phyloP scores from a whole-genome alignment of 2,888 invertebrate species.

The Lasioglossum malachurum region DNA sequence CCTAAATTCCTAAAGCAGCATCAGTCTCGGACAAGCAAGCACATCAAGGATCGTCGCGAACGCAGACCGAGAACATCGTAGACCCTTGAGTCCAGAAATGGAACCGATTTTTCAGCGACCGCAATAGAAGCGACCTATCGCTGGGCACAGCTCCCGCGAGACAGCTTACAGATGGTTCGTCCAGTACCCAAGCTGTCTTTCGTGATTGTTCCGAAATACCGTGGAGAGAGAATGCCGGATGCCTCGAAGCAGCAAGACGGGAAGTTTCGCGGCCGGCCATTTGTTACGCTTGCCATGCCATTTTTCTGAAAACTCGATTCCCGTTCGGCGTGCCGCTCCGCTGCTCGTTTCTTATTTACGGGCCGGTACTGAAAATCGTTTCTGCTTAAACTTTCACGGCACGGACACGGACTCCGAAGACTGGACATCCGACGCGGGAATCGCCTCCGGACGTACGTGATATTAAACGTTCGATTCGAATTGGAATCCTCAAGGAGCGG shows the following conservation, averaged over 20 bases:
- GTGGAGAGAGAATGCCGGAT: not conserved
- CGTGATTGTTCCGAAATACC: constrained; percentile 51
- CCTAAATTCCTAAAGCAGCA: not conserved
- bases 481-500: not conserved
- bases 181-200: constrained; percentile 48
- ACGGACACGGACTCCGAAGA: not conserved
- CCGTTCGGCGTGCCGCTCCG: not conserved
- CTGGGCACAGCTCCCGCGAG: constrained; percentile 26
- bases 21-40: not conserved
- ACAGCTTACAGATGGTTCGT: constrained; percentile 67
- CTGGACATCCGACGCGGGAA: not conserved
- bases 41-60: not conserved
- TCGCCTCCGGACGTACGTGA: not conserved
- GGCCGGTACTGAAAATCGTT: not conserved
- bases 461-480: not conserved
- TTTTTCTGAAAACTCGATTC: constrained; percentile 56
- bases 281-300: constrained; percentile 48
- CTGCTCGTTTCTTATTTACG: constrained; percentile 12
- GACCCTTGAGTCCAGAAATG: not conserved
- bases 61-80: not conserved
- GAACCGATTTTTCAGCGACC: constrained; percentile 26
- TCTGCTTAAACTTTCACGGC: not conserved
- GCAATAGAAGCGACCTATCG: not conserved
- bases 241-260: constrained; percentile 3
- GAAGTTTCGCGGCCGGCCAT: constrained; percentile 30